phyloP scores from a whole-genome alignment of 2,797 vertebrate genomes.

The Thalassophryne amazonica region DNA sequence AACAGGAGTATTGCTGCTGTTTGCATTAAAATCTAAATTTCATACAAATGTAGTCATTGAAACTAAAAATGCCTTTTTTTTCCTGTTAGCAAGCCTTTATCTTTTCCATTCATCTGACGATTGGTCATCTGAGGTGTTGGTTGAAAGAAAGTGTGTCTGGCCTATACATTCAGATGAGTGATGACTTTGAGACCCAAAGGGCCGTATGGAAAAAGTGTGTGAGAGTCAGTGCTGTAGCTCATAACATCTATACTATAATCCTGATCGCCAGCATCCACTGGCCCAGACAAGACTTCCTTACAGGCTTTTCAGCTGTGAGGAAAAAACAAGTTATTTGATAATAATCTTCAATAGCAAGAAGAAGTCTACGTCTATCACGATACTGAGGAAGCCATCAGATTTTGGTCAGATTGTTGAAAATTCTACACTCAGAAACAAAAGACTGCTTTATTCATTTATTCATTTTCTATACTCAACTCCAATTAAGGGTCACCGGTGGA shows the following conservation, averaged over 20 bases:
- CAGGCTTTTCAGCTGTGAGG: too few relatives aligned
- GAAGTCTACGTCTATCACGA: too few relatives aligned
- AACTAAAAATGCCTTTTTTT: slow-evolving; percentile 5
- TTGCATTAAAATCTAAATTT: too few relatives aligned
- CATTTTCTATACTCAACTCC: too few relatives aligned
- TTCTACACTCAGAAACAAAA: too few relatives aligned
- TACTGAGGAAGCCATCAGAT: too few relatives aligned
- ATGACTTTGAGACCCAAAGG: not conserved
- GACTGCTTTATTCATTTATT: too few relatives aligned
- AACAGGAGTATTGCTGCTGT: slow-evolving; percentile 45
- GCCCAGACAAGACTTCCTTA: not conserved
- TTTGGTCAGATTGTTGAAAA: too few relatives aligned
- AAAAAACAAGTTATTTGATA: too few relatives aligned
- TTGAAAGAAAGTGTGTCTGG: not conserved
- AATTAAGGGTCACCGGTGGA: too few relatives aligned
- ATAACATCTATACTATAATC: not conserved
- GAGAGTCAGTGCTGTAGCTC: slow-evolving; percentile 11
- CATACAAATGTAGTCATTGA: too few relatives aligned
- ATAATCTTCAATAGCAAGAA: too few relatives aligned
- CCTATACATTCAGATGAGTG: slow-evolving; percentile 11
- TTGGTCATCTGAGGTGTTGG: not conserved
- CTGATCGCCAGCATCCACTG: not conserved
- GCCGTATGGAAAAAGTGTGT: not conserved
- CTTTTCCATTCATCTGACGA: not conserved
- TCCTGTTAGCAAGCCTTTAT: not conserved